Conservation (phyloP, 37 sponge, comb jelly and placozoan species). For the Trichoplax adhaerens region DNA sequence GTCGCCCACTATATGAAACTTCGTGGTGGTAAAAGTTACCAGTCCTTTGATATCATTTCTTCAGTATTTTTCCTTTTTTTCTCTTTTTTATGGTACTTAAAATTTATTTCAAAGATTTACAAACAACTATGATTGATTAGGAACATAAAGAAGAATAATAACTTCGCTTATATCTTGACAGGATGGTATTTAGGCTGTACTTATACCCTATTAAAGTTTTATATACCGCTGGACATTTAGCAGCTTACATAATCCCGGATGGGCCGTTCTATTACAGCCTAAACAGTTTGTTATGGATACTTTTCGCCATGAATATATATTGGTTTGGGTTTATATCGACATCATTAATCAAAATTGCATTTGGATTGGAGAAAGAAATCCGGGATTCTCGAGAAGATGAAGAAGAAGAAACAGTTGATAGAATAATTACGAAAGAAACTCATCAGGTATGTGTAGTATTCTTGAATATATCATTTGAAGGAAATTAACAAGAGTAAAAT, state of each 20-base stretch:
- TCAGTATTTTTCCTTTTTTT: conserved; percentile 42
- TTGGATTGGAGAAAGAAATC: too few species aligned
- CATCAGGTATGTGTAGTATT: too few species aligned
- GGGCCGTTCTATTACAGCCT: conserved; percentile 54
- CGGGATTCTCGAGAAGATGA: too few species aligned
- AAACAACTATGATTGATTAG: background rate
- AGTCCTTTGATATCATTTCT: conserved; percentile 13
- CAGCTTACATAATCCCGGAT: conserved; percentile 16
- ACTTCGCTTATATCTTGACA: background rate
- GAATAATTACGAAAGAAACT: too few species aligned
- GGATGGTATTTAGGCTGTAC: conserved; percentile 56
- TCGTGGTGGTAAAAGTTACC: conserved; percentile 12
- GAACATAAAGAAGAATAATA: background rate
- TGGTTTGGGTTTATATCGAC: too few species aligned
- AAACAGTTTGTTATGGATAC: conserved; percentile 23
- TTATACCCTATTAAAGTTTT: conserved; percentile 61
- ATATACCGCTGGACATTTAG: conserved; percentile 32
- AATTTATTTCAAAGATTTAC: background rate
- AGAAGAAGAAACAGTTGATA: too few species aligned
- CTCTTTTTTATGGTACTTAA: conserved; percentile 36
- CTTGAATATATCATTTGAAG: too few species aligned
- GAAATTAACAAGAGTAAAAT: too few species aligned
- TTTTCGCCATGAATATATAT: conserved; percentile 47
- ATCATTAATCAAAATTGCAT: too few species aligned
- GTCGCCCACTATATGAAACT: conserved; percentile 33